Conservation (phyloP, 1,140 invertebrate genomes). For the Drosophila lacteicornis region DNA sequence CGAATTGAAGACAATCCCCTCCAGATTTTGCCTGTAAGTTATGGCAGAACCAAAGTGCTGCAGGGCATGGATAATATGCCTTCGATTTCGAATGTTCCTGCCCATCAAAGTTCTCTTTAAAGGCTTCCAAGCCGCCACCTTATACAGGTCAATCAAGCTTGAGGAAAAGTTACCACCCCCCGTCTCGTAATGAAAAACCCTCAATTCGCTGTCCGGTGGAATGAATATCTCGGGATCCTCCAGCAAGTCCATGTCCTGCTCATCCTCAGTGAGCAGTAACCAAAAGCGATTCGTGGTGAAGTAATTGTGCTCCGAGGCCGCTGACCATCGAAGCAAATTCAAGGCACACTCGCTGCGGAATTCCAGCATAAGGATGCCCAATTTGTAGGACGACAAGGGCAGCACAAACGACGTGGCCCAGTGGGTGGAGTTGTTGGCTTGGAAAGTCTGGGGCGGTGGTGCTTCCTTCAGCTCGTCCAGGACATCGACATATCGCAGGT, state of each 20-base stretch:
- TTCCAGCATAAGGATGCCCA: slow-evolving; percentile 67
- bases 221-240: slow-evolving; percentile 73
- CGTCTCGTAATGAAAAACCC: slow-evolving; percentile 34
- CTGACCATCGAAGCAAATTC: slow-evolving; percentile 73
- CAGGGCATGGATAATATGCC: slow-evolving; percentile 55
- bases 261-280: slow-evolving; percentile 59
- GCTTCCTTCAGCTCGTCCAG: slow-evolving; percentile 33
- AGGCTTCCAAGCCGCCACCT: slow-evolving; percentile 62
- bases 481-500: slow-evolving; percentile 41
- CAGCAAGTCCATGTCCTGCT: slow-evolving; percentile 47
- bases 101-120: slow-evolving; percentile 51
- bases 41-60: slow-evolving; percentile 71
- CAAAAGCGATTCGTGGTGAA: slow-evolving; percentile 81
- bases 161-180: slow-evolving; percentile 19
- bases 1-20: slow-evolving; percentile 74
- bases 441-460: slow-evolving; percentile 68
- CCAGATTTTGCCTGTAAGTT: slow-evolving; percentile 72
- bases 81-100: slow-evolving; percentile 20
- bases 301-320: slow-evolving; percentile 74
- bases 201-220: slow-evolving; percentile 74
- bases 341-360: slow-evolving; percentile 64
- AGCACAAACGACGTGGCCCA: slow-evolving; percentile 61
- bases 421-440: slow-evolving; percentile 54
- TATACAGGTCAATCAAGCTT: slow-evolving; percentile 69
- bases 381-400: slow-evolving; percentile 51